These are phyloP conservation scores for Chamaetylas fuelleborni DNA, from an alignment of 2,113 vertebrate genomes.

Conservation along the genomic window DNA sequence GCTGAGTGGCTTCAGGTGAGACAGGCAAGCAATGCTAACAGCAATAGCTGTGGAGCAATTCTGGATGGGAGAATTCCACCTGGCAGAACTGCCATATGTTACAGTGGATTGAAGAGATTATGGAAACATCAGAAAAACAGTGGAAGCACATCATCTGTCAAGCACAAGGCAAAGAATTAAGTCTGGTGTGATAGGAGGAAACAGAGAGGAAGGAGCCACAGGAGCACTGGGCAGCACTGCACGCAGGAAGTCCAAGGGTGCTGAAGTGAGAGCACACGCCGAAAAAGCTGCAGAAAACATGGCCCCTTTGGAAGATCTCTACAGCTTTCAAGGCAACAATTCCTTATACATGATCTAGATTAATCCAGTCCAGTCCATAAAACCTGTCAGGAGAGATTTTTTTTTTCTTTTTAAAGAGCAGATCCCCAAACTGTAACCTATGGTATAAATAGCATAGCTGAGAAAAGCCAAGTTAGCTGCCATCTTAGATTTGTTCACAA, in stretches of 20 bases:
- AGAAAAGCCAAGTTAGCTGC: neutral
- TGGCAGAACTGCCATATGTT: neutral
- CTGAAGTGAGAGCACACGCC: accelerated
- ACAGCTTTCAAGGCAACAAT: neutral
- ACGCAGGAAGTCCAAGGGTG: neutral
- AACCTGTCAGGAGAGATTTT: neutral
- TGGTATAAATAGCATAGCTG: neutral
- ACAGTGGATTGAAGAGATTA: neutral
- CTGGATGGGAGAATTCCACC: neutral
- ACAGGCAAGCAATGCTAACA: neutral
- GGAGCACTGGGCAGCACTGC: accelerated
- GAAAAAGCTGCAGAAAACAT: neutral
- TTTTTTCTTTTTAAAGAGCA: neutral
- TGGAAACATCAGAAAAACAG: neutral
- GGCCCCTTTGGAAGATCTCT: neutral
- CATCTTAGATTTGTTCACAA: neutral
- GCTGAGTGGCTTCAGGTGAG: neutral
- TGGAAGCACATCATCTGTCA: neutral
- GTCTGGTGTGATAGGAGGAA: neutral
- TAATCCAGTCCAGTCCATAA: neutral
- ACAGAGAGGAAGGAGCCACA: neutral
- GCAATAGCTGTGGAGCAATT: neutral
- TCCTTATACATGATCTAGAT: neutral
- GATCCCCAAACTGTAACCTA: neutral
- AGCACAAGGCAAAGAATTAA: neutral